Evolutionary conservation across 2,888 invertebrate species (phyloP).

Genomic region (Anthrax anthrax): DNA sequence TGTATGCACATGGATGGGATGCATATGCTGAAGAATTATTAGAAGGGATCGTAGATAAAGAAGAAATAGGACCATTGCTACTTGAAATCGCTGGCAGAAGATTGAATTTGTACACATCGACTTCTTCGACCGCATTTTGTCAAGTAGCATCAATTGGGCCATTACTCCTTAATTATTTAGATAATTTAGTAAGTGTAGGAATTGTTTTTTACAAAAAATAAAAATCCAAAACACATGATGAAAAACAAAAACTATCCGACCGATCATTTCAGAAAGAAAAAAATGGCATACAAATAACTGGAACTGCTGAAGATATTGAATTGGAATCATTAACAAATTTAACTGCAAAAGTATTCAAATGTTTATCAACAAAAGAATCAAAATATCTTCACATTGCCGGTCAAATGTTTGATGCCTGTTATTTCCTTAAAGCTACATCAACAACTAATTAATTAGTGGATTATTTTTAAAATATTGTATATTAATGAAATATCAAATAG

Average conservation of each 20-base stretch:
- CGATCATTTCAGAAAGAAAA: constrained; percentile 9
- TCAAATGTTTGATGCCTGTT: constrained; percentile 38
- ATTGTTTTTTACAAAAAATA: constrained; percentile 16
- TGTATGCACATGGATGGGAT: constrained; percentile 50
- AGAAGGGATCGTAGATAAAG: constrained; percentile 50
- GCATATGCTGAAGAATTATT: constrained; percentile 46
- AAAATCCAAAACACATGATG: too few relatives aligned
- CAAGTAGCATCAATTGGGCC: constrained; percentile 67
- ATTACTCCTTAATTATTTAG: constrained; percentile 59
- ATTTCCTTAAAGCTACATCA: constrained; percentile 18
- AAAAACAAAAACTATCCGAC: not conserved
- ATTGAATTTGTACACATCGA: constrained; percentile 49
- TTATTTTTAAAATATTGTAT: too few relatives aligned
- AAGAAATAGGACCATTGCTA: constrained; percentile 52
- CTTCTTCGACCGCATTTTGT: constrained; percentile 43
- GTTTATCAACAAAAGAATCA: constrained; percentile 30
- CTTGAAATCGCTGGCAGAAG: constrained; percentile 71
- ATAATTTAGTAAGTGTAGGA: constrained; percentile 42
- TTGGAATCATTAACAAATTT: constrained; percentile 28
- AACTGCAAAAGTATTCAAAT: constrained; percentile 31
- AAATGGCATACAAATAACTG: constrained; percentile 19
- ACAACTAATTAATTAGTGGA: too few relatives aligned
- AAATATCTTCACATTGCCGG: constrained; percentile 34
- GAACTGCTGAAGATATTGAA: constrained; percentile 25
- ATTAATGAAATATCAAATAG: too few relatives aligned